phyloP scores from a whole-genome alignment of 2,113 vertebrate genomes.

The Rhegmatorhina hoffmannsi region DNA sequence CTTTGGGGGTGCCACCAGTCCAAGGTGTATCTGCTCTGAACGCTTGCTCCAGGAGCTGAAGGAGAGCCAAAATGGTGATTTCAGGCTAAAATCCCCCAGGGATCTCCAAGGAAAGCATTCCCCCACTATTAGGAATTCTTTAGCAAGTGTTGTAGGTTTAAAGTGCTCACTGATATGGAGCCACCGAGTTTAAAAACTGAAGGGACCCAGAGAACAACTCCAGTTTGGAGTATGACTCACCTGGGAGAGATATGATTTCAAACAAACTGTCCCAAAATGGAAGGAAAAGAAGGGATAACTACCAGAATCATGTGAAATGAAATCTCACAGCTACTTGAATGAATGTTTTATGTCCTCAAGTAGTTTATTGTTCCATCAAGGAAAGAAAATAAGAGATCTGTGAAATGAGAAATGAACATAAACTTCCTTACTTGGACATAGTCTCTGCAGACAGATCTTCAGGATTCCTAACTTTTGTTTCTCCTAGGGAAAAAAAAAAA shows the following conservation, averaged over 20 bases:
- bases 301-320: accelerated
- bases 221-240: not conserved
- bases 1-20: not conserved
- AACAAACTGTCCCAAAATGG: not conserved
- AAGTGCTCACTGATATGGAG: not conserved
- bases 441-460: conserved; percentile 97
- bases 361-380: not conserved
- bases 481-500: conserved; percentile 78
- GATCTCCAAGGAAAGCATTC: not conserved
- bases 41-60: accelerated
- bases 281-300: not conserved
- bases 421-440: conserved; percentile 91
- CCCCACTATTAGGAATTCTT: not conserved
- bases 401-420: not conserved
- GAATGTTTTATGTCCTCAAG: not conserved
- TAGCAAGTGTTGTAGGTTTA: not conserved
- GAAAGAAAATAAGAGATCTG: not conserved
- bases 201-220: not conserved
- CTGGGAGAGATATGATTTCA: not conserved
- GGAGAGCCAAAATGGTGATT: not conserved
- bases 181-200: not conserved
- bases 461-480: conserved; percentile 91
- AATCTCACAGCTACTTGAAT: not conserved
- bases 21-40: accelerated
- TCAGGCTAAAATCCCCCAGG: not conserved